Conservation (phyloP, 2,888 invertebrate species). For the Metacarcinus magister region DNA sequence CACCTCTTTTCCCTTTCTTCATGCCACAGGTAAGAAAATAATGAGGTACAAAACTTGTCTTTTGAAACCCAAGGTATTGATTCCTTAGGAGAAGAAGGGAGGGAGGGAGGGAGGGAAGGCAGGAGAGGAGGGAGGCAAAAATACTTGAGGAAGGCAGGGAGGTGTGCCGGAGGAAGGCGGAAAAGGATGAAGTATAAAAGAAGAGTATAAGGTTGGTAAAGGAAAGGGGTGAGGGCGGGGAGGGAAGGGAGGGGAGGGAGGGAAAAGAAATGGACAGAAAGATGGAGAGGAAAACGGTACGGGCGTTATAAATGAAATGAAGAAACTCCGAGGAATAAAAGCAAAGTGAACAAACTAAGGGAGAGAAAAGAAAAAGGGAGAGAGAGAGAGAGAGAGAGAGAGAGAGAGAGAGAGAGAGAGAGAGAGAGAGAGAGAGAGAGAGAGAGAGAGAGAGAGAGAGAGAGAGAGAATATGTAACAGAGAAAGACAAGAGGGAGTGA, state of each 20-base stretch:
- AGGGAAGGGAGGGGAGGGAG: neutral
- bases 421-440: slow-evolving; percentile 34
- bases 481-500: neutral
- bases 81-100: neutral
- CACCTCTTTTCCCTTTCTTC: neutral
- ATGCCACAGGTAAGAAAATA: neutral
- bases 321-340: neutral
- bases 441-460: slow-evolving; percentile 49
- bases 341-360: neutral
- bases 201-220: neutral
- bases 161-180: neutral
- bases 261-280: neutral
- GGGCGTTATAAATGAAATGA: neutral
- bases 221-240: neutral
- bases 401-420: slow-evolving; percentile 56
- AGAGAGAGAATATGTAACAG: neutral
- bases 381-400: slow-evolving; percentile 52
- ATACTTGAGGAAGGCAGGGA: neutral
- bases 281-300: neutral
- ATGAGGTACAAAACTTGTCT: slow-evolving; percentile 12
- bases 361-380: neutral
- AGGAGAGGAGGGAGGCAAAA: neutral
- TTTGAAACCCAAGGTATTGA: neutral
- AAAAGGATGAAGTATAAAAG: neutral
- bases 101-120: neutral